These are phyloP conservation scores for Zaprionus gabonicus DNA, from an alignment of 1,140 invertebrate genomes.

Conservation along the genomic window DNA sequence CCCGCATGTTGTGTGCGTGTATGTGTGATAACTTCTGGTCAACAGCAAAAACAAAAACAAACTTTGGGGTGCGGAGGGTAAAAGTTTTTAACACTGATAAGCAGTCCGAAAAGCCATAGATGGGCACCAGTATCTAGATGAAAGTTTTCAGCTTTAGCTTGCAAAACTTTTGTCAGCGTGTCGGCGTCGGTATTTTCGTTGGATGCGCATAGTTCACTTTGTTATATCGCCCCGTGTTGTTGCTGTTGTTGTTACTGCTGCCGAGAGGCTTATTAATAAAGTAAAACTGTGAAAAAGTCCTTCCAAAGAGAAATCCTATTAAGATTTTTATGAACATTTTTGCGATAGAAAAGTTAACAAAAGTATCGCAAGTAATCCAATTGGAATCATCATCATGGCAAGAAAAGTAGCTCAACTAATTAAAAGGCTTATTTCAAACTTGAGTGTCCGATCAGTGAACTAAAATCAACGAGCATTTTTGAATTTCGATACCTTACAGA, in stretches of 20 bases:
- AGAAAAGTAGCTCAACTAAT: not conserved
- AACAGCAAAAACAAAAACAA: constrained; percentile 38
- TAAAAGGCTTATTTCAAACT: not conserved
- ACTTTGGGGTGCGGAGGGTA: not conserved
- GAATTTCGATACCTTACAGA: not conserved
- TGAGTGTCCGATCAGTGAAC: not conserved
- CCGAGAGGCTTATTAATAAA: constrained; percentile 29
- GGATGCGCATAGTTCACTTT: constrained; percentile 23
- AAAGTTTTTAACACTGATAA: constrained; percentile 53
- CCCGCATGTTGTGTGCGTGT: constrained; percentile 39
- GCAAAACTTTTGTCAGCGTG: constrained; percentile 60
- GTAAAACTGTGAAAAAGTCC: constrained; percentile 2
- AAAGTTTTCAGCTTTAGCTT: constrained; percentile 38
- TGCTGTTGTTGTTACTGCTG: not conserved
- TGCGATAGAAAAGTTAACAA: not conserved
- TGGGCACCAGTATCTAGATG: constrained; percentile 29
- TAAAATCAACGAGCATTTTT: not conserved
- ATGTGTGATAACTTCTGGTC: constrained; percentile 53
- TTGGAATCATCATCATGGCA: not conserved
- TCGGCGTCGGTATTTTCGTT: constrained; percentile 23
- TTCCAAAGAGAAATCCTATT: not conserved
- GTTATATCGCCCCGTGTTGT: constrained; percentile 11
- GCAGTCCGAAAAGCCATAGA: constrained; percentile 32
- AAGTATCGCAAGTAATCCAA: not conserved
- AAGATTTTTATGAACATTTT: constrained; percentile 4